These are phyloP conservation scores for Nilaparvata lugens DNA, from an alignment of 1,140 invertebrate genomes.

Conservation along the genomic window DNA sequence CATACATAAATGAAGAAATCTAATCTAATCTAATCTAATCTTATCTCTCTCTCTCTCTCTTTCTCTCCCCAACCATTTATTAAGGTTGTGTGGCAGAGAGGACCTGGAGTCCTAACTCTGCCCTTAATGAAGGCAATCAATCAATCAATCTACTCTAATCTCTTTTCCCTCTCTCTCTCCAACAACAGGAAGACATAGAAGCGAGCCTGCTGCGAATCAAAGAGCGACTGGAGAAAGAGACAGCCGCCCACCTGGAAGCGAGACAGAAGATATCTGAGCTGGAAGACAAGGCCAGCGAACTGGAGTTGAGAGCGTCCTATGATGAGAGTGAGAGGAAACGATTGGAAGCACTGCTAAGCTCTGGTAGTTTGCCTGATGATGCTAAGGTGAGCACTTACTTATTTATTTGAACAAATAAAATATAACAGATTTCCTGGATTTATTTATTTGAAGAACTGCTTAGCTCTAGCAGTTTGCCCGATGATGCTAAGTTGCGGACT, in stretches of 20 bases:
- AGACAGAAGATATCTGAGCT: slow-evolving; percentile 67
- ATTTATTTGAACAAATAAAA: neutral
- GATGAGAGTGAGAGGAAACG: slow-evolving; percentile 73
- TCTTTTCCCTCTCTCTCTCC: neutral
- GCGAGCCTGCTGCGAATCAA: slow-evolving; percentile 73
- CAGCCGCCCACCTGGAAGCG: slow-evolving; percentile 74
- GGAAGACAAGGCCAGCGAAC: slow-evolving; percentile 61
- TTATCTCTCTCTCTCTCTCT: too few relatives aligned
- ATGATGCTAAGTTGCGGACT: slow-evolving; percentile 91
- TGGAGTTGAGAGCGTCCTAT: slow-evolving; percentile 63
- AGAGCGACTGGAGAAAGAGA: slow-evolving; percentile 83
- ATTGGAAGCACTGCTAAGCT: slow-evolving; percentile 73
- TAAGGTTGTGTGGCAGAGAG: too few relatives aligned
- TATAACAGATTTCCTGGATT: neutral
- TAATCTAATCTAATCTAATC: too few relatives aligned
- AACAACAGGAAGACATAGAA: slow-evolving; percentile 78
- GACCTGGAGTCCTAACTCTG: too few relatives aligned
- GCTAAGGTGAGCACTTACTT: slow-evolving; percentile 54
- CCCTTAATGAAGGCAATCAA: too few relatives aligned
- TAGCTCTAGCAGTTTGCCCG: slow-evolving; percentile 78
- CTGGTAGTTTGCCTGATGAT: slow-evolving; percentile 85
- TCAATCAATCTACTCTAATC: too few relatives aligned
- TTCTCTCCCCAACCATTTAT: too few relatives aligned
- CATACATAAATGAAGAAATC: too few relatives aligned
- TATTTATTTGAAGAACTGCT: slow-evolving; percentile 82